Percentiles rank a stretch among this genome's conserved stretches.
These are phyloP conservation scores for Griposia aprilina DNA, from an alignment of 2,888 invertebrate species.

Conservation along the genomic window DNA sequence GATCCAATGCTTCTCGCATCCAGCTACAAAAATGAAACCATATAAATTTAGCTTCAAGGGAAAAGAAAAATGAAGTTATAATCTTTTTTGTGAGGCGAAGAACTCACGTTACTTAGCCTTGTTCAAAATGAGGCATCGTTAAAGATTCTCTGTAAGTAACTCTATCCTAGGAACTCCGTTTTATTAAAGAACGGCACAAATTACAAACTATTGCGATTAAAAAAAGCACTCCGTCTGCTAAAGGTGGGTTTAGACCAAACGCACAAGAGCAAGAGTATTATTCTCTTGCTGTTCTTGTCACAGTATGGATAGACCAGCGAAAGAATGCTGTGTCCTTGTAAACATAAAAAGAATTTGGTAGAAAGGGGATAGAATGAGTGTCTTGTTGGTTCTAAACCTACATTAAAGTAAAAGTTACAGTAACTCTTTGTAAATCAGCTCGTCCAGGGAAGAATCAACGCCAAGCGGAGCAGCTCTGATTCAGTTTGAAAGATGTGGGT, in stretches of 20 bases:
- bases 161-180: conserved; percentile 64
- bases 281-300: neutral
- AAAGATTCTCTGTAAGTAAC: conserved; percentile 73
- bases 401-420: neutral
- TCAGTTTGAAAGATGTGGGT: neutral
- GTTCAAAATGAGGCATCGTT: conserved; percentile 69
- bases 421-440: neutral
- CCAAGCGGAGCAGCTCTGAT: neutral
- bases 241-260: neutral
- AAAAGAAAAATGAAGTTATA: neutral
- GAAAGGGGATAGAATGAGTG: neutral
- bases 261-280: neutral
- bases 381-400: neutral
- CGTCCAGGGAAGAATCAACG: no score
- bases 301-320: neutral
- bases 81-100: conserved; percentile 2
- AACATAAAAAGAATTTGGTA: neutral
- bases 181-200: conserved; percentile 59
- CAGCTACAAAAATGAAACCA: neutral
- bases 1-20: neutral
- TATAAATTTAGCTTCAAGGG: neutral
- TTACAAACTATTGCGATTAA: conserved; percentile 31
- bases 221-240: neutral
- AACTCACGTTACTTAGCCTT: conserved; percentile 52
- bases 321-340: neutral